A percentile compares a stretch with the other conserved stretches of the same genome.
Evolutionary conservation across 1,140 invertebrate species (phyloP).

Genomic region (Armadillidium nasatum): DNA sequence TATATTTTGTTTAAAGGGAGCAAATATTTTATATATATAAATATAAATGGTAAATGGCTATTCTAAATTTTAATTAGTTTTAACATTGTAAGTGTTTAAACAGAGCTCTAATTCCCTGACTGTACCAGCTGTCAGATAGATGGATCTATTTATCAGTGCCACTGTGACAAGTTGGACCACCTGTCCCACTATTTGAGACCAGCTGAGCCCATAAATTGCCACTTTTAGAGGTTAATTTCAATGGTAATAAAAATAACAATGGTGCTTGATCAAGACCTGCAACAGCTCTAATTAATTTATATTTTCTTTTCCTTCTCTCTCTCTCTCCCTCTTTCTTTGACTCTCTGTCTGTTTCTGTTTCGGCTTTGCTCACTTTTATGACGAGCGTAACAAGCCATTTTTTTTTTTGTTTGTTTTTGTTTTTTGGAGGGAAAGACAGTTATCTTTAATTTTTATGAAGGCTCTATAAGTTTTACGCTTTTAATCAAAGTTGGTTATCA

Average conservation of each 20-base stretch:
- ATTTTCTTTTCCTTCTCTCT: too few relatives aligned
- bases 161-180: slow-evolving; percentile 2
- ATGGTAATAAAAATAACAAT: background rate
- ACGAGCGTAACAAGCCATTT: background rate
- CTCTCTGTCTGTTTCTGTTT: background rate
- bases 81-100: background rate
- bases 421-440: too few relatives aligned
- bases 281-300: background rate
- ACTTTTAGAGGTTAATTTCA: slow-evolving; percentile 1
- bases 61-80: background rate
- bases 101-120: background rate
- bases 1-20: too few relatives aligned
- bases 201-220: background rate
- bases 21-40: too few relatives aligned
- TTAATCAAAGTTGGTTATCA: too few relatives aligned
- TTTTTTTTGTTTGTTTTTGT: too few relatives aligned
- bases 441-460: too few relatives aligned
- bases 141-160: slow-evolving; percentile 1
- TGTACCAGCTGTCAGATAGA: slow-evolving; percentile 1
- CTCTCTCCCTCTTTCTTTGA: background rate
- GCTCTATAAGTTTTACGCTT: too few relatives aligned
- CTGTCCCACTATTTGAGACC: background rate
- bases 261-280: background rate
- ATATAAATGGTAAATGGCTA: too few relatives aligned
- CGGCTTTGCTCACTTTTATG: background rate